Base-by-base conservation (phyloP, 2,113 vertebrate species). In the Oreotrochilus melanogaster region DNA sequence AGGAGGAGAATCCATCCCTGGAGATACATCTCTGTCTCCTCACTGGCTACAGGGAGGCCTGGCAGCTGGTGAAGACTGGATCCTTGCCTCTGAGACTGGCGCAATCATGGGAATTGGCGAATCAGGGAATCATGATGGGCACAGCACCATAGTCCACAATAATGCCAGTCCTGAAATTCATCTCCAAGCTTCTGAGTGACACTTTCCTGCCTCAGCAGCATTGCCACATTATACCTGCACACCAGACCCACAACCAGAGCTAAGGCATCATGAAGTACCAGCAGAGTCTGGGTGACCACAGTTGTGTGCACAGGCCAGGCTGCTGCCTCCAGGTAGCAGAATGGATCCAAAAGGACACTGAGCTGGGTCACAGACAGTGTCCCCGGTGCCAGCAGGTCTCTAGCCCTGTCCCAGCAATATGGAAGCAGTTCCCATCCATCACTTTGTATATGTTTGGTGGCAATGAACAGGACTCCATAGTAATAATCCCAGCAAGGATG, bases 1-100 rank as follows among this genome's bases (percentile, higher is more conserved):
- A 79, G 42, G 75, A 0, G 0, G 75, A 0, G 0, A 75, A 51
- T 62, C 42, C 24, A 11, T 30, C 47, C 37, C 10, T 53, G 19
- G 35, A 72, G 47, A 51, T 24, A 11, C 2, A 1, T 51, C 51
- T 61, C 22, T 11, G 25, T 43, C 33, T 56, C 28, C 14, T 25
- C 18, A 18, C 11, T 47, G 17, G 53, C 51, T 54, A 72, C 9
- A 50, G 31, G 54, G 31, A 84, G 14, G 47, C 14, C 23, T 79
- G 14, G 27, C 23, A 66, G 6, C 27, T 37, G 30, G 15, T 18
- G 51, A n/a, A 58, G 37, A 24, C 62, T 61, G 42, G 31, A 75
- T 2, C 42, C 16, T 27, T 64, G 35, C 11, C 31, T 50, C 27
- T 69, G 64, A 35, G 19, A 27, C 33, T 33, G 23, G 18, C 70